Percentiles rank a stretch among this genome's conserved stretches.
Conservation (phyloP, 2,888 invertebrate genomes). For the Boloria selene region DNA sequence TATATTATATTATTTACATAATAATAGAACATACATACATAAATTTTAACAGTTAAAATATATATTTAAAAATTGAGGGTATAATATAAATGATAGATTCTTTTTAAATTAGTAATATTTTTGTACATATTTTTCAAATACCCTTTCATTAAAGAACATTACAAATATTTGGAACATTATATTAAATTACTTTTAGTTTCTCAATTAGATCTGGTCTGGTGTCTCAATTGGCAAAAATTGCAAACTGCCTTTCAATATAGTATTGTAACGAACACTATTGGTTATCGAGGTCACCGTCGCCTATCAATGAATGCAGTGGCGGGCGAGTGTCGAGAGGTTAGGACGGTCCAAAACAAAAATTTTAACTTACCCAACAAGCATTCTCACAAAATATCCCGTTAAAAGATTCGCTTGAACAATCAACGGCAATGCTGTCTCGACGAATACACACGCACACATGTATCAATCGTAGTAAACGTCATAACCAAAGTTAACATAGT, state of each 20-base stretch:
- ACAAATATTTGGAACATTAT: no score
- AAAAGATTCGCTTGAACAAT: conserved; percentile 78
- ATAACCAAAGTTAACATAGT: conserved; percentile 75
- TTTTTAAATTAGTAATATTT: no score
- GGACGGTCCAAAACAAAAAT: conserved; percentile 60
- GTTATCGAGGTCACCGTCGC: conserved; percentile 63
- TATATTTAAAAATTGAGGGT: no score
- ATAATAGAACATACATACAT: no score
- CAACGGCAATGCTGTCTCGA: conserved; percentile 73
- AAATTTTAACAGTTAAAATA: no score
- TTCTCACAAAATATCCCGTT: conserved; percentile 72
- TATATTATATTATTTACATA: no score
- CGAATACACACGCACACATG: conserved; percentile 67
- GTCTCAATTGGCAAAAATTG: conserved; percentile 52
- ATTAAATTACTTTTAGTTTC: background rate
- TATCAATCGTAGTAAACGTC: conserved; percentile 76
- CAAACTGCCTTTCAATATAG: conserved; percentile 61
- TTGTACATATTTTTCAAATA: no score
- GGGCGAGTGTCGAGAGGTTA: conserved; percentile 59
- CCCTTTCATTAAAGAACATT: no score
- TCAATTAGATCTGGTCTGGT: conserved; percentile 15
- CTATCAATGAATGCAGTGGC: conserved; percentile 50
- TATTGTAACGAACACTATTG: conserved; percentile 47
- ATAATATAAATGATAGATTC: no score
- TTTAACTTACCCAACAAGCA: conserved; percentile 67